Evolutionary conservation across 2,888 invertebrate species (phyloP), one percentile per base, ranked within the genome.

Genomic region (Apamea anceps): DNA sequence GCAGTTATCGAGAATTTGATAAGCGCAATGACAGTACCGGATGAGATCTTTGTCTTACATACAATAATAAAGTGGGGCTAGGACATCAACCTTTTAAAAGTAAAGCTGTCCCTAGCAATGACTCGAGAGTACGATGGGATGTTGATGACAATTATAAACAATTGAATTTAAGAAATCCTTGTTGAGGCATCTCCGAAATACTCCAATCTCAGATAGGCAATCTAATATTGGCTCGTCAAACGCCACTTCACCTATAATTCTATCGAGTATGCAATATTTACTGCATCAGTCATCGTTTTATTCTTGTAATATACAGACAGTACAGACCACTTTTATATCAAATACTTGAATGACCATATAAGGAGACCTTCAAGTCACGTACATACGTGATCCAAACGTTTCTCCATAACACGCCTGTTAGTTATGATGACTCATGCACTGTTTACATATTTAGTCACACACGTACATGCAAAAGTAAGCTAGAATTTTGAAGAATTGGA

Each of bases 351-450:
- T 94, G 84, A 90, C 95, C 94, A 94, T 93, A 94, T 93, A 95
- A 89, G 94, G 95, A 80, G 81, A 89, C 90, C 90, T 89, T 91
- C 88, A 91, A 92, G 92, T 92, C 93, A 92, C 93, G 93, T 93
- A 91, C 77, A 84, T 75, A 78, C 82, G 86, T 91, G 90, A 89
- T 88, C 92, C 90, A 90, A 91, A 92, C 89, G 91, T 91, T 91
- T 90, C 88, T 85, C 93, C 85, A 92, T 93, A 93, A 91, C 88
- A 92, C 88, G 89, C 88, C 89, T 89, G 92, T 88, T 87, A 84
- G 75, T 81, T 89, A 90, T 95, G 95, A 90, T 95, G 95, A 95
- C 93, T 95, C 95, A 95, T 90, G 89, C 91, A 89, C 87, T 93
- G 90, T 90, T 79, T 87, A 86, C 88, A 85, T 87, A 86, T 85